A percentile compares a stretch with the other conserved stretches of the same genome.
These are phyloP conservation scores for Cryptoleucopteryx plumbea DNA, from an alignment of 2,113 vertebrate genomes.

Conservation along the genomic window DNA sequence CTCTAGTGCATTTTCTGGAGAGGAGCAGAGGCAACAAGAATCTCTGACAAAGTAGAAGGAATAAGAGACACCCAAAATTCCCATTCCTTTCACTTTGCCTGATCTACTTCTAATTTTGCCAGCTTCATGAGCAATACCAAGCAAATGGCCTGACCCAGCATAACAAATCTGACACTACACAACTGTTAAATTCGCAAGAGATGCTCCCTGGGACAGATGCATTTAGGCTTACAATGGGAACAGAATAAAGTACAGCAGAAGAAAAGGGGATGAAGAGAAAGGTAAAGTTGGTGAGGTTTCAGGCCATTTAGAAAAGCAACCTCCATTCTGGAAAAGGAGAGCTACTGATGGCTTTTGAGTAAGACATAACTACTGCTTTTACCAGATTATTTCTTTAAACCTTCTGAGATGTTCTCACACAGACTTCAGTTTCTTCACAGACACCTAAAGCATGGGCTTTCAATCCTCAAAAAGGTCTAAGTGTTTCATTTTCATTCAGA, in stretches of 20 bases:
- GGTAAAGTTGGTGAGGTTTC: neutral
- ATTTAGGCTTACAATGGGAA: neutral
- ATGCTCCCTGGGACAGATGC: neutral
- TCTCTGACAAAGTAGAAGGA: neutral
- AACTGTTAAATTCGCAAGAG: neutral
- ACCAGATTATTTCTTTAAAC: neutral
- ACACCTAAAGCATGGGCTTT: neutral
- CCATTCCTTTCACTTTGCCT: neutral
- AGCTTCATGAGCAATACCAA: neutral
- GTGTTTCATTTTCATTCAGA: neutral
- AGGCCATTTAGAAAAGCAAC: neutral
- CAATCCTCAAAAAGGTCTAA: neutral
- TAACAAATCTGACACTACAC: neutral
- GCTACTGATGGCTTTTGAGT: neutral
- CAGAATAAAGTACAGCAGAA: neutral
- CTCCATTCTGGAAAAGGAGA: neutral
- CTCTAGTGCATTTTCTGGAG: neutral
- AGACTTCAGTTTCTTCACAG: neutral
- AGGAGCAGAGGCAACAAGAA: neutral
- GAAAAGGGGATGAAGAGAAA: neutral
- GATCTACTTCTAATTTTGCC: neutral
- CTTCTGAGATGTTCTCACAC: neutral
- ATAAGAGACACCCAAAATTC: neutral
- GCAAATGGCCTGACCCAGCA: neutral
- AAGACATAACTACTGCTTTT: neutral